Evolutionary conservation across 2,113 vertebrate species (phyloP).

Genomic region (Pseudonaja textilis): DNA sequence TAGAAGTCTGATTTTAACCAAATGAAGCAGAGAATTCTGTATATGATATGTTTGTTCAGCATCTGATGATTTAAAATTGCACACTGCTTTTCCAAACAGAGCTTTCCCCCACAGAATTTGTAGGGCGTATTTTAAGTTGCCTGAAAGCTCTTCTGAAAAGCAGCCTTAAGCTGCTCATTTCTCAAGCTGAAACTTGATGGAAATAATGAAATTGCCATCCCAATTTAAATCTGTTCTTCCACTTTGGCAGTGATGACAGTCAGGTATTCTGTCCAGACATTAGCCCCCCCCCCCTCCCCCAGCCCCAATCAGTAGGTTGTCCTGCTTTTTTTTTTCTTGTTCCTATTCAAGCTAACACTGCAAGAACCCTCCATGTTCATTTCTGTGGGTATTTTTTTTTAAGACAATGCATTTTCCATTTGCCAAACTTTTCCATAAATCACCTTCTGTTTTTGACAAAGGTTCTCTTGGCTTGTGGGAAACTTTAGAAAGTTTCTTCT

Average conservation of each 20-base stretch:
- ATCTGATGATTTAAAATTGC: neutral
- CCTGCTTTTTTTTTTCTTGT: neutral
- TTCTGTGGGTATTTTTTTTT: neutral
- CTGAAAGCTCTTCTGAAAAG: neutral
- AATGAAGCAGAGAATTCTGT: neutral
- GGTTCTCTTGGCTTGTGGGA: neutral
- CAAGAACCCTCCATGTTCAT: neutral
- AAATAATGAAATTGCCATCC: neutral
- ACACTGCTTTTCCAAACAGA: neutral
- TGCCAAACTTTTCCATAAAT: neutral
- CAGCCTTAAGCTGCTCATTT: neutral
- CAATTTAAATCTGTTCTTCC: neutral
- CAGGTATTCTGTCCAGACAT: neutral
- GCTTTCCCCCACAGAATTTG: neutral
- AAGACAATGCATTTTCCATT: neutral
- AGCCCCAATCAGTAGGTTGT: neutral
- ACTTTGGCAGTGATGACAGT: neutral
- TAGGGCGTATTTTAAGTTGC: neutral
- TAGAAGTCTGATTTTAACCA: neutral
- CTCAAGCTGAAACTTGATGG: neutral
- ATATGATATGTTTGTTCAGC: neutral
- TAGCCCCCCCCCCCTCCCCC: neutral
- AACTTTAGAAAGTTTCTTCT: neutral
- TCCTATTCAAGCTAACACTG: neutral
- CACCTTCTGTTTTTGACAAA: neutral